Evolutionary conservation across 2,888 invertebrate species (phyloP).

Genomic region (Eueremaeus valkanovi): DNA sequence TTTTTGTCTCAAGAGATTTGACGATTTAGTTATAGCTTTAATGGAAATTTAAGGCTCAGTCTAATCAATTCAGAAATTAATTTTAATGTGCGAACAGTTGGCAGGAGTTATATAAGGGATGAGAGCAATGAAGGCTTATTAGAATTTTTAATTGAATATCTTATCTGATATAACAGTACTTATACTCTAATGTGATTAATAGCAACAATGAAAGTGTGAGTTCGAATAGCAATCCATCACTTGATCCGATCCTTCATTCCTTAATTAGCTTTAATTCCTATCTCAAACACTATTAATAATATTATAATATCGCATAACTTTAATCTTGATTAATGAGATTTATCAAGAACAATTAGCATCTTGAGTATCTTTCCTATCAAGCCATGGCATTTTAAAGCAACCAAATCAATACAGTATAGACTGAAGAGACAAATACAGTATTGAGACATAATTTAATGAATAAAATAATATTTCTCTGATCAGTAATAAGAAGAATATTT

Average conservation of each 20-base stretch:
- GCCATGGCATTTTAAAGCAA: too few relatives aligned
- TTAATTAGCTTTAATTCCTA: conserved; percentile 24
- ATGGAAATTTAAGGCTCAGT: too few relatives aligned
- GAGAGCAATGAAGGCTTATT: conserved; percentile 4
- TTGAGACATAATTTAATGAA: too few relatives aligned
- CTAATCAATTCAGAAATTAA: not conserved
- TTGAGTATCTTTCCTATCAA: not conserved
- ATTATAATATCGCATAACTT: not conserved
- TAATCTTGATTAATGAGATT: conserved; percentile 21
- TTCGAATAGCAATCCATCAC: conserved; percentile 23
- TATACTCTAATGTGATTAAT: too few relatives aligned
- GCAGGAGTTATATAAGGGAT: too few relatives aligned
- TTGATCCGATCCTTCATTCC: conserved; percentile 20
- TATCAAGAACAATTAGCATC: not conserved
- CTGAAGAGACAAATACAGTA: too few relatives aligned
- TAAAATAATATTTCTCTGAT: conserved; percentile 4
- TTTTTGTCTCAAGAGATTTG: too few relatives aligned
- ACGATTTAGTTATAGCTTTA: too few relatives aligned
- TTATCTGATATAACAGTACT: not conserved
- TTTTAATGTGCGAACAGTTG: not conserved
- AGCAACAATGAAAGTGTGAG: not conserved
- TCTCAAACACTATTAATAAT: not conserved
- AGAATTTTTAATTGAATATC: conserved; percentile 6
- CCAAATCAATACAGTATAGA: too few relatives aligned
- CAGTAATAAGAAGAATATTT: not conserved